Base-by-base conservation (phyloP, 2,113 vertebrate species). In the Lycaon pictus region DNA sequence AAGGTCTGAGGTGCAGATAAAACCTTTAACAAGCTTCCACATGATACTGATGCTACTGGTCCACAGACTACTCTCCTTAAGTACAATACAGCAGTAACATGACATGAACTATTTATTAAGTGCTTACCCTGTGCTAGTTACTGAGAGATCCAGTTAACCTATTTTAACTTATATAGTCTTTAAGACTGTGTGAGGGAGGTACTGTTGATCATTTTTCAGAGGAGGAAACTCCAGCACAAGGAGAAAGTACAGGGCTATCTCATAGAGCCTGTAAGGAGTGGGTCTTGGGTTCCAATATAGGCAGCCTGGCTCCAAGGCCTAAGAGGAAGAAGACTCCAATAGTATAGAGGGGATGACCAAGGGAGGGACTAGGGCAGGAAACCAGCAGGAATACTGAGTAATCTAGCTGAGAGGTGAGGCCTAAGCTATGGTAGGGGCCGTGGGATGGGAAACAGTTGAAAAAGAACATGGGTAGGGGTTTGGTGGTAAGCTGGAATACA, bases 21-120 rank as follows among this genome's bases (percentile, higher is more conserved):
- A 93, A 83, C 79, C 51, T 94, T 23, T 27, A 93, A 74, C 35
- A 74, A 90, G 55, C 9, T 74, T 90, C 23, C 55, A 74, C 48
- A 65, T 48, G 35, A 90, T 32, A 76, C 48, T 48, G 27, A 55
- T 72, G 56, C 69, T 71, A 37, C 27, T 60, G 87, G 48, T 37
- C n/a, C 65, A 65, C 17, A 56, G 65, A 67, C 20, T 43, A 80
- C 27, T 60, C 43, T 62, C 22, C 25, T 65, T 55, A 79, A 84
- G 27, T 55, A 25, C 8, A 69, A 83, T 37, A 72, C 5, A 12
- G 32, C 29, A 88, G 5, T 85, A 62, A 48, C n/a, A 76, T 25
- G 93, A 80, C 16, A 87, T 58, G 43, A 96, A 72, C 55, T 79
- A 74, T 80, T 81, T 63, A 94, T 53, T 63, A 84, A 93, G 23